phyloP scores from a whole-genome alignment of 1,140 invertebrate genomes.

The Ruditapes philippinarum region DNA sequence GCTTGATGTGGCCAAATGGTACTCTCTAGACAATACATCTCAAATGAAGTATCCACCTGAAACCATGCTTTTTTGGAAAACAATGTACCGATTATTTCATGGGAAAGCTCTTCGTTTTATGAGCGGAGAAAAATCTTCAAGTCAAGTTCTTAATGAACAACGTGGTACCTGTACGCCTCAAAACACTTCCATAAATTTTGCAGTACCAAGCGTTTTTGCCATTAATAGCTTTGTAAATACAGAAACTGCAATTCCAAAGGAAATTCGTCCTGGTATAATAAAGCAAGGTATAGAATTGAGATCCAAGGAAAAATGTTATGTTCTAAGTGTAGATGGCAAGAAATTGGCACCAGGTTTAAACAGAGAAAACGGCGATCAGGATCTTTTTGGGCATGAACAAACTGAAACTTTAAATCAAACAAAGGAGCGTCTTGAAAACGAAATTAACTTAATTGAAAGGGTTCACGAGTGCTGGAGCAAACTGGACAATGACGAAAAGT shows the following conservation, averaged over 20 bases:
- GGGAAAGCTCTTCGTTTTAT: constrained; percentile 15
- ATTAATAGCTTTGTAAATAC: background rate
- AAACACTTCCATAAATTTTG: background rate
- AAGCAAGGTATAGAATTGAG: background rate
- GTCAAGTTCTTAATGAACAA: background rate
- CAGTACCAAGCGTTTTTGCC: background rate
- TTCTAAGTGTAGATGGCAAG: background rate
- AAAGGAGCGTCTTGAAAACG: background rate
- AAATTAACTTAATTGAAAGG: background rate
- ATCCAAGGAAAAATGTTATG: background rate
- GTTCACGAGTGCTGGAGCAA: background rate
- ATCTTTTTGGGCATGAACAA: background rate
- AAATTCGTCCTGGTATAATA: background rate
- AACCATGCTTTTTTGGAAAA: background rate
- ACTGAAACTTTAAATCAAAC: background rate
- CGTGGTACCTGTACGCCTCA: background rate
- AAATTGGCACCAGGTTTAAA: background rate
- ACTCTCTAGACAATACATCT: background rate
- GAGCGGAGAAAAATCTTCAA: background rate
- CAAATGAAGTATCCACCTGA: constrained; percentile 5
- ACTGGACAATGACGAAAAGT: background rate
- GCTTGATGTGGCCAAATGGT: constrained; percentile 22
- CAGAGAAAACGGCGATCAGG: background rate
- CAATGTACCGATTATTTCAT: constrained; percentile 21
- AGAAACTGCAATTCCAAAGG: background rate